Evolutionary conservation across 2,113 vertebrate species (phyloP), one percentile per base, ranked within the genome.

Genomic region (Urocitellus parryii): DNA sequence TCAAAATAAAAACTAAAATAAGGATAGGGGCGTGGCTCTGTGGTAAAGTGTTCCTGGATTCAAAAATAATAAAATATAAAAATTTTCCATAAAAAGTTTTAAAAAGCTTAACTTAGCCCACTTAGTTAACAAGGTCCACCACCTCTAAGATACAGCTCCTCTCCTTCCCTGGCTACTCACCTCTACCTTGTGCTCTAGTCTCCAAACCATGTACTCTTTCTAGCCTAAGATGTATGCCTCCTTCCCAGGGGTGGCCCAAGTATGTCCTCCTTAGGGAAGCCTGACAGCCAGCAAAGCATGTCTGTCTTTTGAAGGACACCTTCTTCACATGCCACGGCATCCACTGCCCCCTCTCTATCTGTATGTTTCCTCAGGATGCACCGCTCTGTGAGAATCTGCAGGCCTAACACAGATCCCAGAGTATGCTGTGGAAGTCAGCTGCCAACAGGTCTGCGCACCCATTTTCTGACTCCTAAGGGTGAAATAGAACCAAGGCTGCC

Each of bases 241-340:
- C 53, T 79, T 48, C 1, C 4, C 32, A 32, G 70, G 51, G 51
- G 34, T 42, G n/a, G 51, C 25, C 48, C 96, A 17, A 39, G 17
- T 2, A 56, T 4, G 4, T 18, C 24, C 48, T 56, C 13, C 42
- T 34, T 18, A 11, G 67, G 0, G 22, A 25, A 24, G 39, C 27
- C 78, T 4, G 56, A 22, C 2, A 39, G 72, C 58, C 37, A 20
- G 10, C 45, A 65, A 53, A 88, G 20, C 70, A 65, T 1, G 0
- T 3, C 58, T 37, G 45, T n/a, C 32, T 32, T 39, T 56, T 29
- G 0, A 70, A 80, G 42, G 51, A 72, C 48, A 56, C 7, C 53
- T 39, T 29, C 8, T 39, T 29, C 8, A 25, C 1, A 13, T 27
- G 11, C 34, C 34, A 25, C 0, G 0, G 22, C 13, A 10, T 0